Percentiles rank a stretch among this genome's conserved stretches.
phyloP scores from a whole-genome alignment of 2,888 invertebrate species.

The Sylvicola cinctus region DNA sequence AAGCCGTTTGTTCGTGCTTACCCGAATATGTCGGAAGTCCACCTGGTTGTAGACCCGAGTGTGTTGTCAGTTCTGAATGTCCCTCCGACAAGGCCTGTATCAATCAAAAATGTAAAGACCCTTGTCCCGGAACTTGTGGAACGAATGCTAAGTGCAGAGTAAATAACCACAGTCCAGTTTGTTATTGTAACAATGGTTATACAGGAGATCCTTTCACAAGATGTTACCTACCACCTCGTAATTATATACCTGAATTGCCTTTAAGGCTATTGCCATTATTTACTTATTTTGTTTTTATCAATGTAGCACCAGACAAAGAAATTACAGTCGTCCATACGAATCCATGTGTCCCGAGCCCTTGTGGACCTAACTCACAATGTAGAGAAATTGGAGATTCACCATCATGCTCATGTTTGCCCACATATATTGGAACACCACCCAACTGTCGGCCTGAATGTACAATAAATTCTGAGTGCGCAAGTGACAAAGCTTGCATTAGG shows the following conservation, averaged over 20 bases:
- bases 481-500: slow-evolving; percentile 48
- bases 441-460: slow-evolving; percentile 60
- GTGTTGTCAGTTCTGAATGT: slow-evolving; percentile 49
- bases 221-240: slow-evolving; percentile 23
- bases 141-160: slow-evolving; percentile 53
- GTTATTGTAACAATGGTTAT: slow-evolving; percentile 45
- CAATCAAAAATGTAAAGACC: slow-evolving; percentile 52
- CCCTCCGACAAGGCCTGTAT: slow-evolving; percentile 46
- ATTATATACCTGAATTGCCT: slow-evolving; percentile 9
- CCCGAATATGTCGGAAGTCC: slow-evolving; percentile 56
- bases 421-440: slow-evolving; percentile 50
- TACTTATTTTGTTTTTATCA: slow-evolving; percentile 3
- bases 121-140: slow-evolving; percentile 60
- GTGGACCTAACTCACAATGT: slow-evolving; percentile 55
- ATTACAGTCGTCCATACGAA: slow-evolving; percentile 26
- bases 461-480: slow-evolving; percentile 47
- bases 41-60: slow-evolving; percentile 54
- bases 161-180: slow-evolving; percentile 47
- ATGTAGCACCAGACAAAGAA: slow-evolving; percentile 3
- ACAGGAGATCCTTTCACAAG: slow-evolving; percentile 58
- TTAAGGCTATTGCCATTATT: slow-evolving; percentile 3
- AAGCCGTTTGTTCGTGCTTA: slow-evolving; percentile 50
- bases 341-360: slow-evolving; percentile 52
- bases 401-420: slow-evolving; percentile 43
- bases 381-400: slow-evolving; percentile 29